phyloP scores from a whole-genome alignment of 2,797 vertebrate genomes.

The Scolopax bukidnonensis region DNA sequence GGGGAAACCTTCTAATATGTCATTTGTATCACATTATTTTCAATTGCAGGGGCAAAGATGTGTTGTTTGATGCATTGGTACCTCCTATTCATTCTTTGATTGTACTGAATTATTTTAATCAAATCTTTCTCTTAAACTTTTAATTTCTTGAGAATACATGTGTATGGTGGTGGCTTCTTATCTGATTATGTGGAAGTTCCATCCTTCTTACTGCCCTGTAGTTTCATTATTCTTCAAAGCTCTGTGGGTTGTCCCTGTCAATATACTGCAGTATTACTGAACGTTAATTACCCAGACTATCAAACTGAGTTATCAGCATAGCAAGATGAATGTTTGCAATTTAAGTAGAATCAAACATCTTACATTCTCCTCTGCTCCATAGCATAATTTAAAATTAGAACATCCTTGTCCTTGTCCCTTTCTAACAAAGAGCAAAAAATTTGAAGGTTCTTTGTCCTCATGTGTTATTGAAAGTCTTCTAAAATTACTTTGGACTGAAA shows the following conservation, averaged over 20 bases:
- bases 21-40: not conserved
- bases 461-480: not conserved
- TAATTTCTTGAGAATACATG: not conserved
- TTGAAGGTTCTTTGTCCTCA: not conserved
- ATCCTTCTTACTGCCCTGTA: not conserved
- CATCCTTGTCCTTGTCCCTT: not conserved
- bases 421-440: not conserved
- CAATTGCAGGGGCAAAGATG: not conserved
- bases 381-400: constrained; percentile 31
- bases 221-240: not conserved
- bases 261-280: not conserved
- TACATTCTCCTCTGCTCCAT: not conserved
- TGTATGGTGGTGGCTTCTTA: not conserved
- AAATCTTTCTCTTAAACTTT: not conserved
- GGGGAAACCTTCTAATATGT: not conserved
- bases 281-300: not conserved
- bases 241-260: not conserved
- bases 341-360: constrained; percentile 13
- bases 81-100: not conserved
- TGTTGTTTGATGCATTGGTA: not conserved
- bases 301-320: not conserved
- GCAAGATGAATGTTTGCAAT: constrained; percentile 18
- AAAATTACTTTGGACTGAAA: not conserved
- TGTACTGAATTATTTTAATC: not conserved
- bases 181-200: not conserved